phyloP scores from a whole-genome alignment of 2,888 invertebrate species.

The Drosophila emarginata region DNA sequence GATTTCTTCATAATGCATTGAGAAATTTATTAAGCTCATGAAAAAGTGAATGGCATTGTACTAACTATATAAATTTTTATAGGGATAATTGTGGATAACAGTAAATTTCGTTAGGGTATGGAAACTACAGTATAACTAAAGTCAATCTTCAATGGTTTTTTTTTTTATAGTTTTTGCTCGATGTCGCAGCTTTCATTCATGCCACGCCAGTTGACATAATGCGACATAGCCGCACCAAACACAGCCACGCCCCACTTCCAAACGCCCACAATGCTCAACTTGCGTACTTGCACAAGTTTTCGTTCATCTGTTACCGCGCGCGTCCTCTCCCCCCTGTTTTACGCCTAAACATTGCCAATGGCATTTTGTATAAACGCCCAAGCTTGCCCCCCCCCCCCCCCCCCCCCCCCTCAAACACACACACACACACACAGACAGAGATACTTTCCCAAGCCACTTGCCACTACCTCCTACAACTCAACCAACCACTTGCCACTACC shows the following conservation, averaged over 20 bases:
- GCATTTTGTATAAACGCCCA: constrained; percentile 17
- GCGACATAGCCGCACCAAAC: constrained; percentile 50
- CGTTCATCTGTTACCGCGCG: neutral
- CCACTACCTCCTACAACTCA: neutral
- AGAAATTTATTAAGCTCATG: no score
- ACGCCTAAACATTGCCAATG: constrained; percentile 17
- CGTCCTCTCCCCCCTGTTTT: neutral
- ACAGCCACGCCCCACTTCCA: constrained; percentile 24
- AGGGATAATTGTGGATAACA: neutral
- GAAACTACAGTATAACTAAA: neutral
- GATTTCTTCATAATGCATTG: no score
- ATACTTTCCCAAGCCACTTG: no score
- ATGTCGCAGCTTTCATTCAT: constrained; percentile 68
- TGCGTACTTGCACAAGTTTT: constrained; percentile 12
- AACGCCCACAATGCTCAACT: neutral
- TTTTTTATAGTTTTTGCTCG: constrained; percentile 39
- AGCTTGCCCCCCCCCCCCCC: neutral
- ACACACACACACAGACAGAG: neutral
- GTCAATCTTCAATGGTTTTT: neutral
- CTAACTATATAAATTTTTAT: no score
- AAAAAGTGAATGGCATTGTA: no score
- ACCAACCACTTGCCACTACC: constrained; percentile 1
- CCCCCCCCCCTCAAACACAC: neutral
- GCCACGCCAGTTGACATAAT: constrained; percentile 71
- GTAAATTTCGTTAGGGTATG: neutral